Conservation (phyloP, 2,797 vertebrate species). For the Ctenosaura bakeri region DNA sequence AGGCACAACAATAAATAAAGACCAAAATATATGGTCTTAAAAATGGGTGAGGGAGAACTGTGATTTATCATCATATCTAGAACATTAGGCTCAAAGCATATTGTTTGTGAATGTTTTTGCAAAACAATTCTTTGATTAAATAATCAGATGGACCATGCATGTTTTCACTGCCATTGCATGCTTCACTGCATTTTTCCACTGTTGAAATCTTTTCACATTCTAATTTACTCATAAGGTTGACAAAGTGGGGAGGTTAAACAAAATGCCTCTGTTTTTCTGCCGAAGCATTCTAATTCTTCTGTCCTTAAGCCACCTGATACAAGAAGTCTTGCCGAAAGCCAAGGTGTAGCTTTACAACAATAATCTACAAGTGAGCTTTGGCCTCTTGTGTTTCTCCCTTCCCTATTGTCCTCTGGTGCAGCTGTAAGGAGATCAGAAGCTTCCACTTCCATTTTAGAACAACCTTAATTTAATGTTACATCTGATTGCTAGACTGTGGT, state of each 20-base stretch:
- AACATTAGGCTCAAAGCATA: background rate
- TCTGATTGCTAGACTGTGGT: background rate
- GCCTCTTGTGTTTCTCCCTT: background rate
- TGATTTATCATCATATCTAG: background rate
- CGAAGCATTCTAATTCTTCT: background rate
- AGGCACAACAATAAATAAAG: background rate
- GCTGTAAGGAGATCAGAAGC: background rate
- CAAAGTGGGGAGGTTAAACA: background rate
- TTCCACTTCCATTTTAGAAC: background rate
- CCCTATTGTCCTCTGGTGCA: background rate
- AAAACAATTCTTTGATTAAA: background rate
- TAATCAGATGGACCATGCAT: background rate
- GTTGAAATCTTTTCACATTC: background rate
- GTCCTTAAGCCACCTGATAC: background rate
- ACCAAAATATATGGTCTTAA: background rate
- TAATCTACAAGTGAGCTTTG: background rate
- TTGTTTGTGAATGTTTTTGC: slow-evolving; percentile 1
- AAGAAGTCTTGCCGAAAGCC: background rate
- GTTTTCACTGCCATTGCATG: background rate
- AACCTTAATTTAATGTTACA: background rate
- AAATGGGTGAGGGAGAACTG: background rate
- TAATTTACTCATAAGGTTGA: background rate
- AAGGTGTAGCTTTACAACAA: background rate
- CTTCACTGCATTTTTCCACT: background rate
- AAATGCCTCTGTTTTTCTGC: background rate